phyloP scores from a whole-genome alignment of 2,797 vertebrate genomes.

The Morelia viridis region DNA sequence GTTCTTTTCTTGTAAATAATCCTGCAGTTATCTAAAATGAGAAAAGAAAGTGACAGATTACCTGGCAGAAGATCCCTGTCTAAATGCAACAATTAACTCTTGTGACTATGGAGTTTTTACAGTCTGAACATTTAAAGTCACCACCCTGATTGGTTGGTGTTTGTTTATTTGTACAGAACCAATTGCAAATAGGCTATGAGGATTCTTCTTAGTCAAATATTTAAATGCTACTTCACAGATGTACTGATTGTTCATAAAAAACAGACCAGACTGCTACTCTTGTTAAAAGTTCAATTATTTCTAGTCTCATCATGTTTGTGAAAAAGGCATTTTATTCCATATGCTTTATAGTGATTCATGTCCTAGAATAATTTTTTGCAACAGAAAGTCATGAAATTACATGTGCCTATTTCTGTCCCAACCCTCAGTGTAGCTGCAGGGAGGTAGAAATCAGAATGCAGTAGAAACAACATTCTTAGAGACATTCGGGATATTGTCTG shows the following conservation, averaged over 20 bases:
- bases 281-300: background rate
- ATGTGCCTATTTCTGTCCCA: background rate
- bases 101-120: constrained; percentile 47
- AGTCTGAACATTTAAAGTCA: constrained; percentile 65
- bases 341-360: constrained; percentile 22
- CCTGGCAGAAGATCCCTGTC: constrained; percentile 59
- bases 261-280: background rate
- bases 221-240: background rate
- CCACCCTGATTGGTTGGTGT: constrained; percentile 61
- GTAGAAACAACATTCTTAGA: background rate
- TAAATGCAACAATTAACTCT: constrained; percentile 54
- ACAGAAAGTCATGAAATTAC: constrained; percentile 22
- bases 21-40: background rate
- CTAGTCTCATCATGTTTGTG: background rate
- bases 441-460: background rate
- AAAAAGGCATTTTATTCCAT: background rate
- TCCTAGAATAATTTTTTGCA: background rate
- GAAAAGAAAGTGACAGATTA: constrained; percentile 46
- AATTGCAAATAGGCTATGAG: constrained; percentile 46
- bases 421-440: background rate
- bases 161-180: constrained; percentile 60
- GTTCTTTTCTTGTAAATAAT: constrained; percentile 1
- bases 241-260: background rate
- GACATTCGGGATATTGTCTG: background rate
- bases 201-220: constrained; percentile 4